Base-by-base conservation (phyloP, 2,113 vertebrate genomes). In the Trochalopteron elliotii region DNA sequence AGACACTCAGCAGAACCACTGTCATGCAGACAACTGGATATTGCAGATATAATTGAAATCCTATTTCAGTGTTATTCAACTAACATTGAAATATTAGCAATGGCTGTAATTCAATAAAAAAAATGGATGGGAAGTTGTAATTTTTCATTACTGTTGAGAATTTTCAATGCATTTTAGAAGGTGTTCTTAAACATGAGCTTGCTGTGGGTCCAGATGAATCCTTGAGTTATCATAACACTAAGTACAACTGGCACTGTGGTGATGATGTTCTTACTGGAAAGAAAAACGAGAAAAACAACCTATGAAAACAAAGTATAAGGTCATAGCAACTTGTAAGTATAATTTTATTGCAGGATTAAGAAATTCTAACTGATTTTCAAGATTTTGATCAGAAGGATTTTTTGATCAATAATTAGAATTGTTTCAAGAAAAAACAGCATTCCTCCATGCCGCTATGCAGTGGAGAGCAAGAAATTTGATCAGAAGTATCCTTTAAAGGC, bases 351-450 rank as follows among this genome's bases (percentile, higher is more conserved):
- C 12, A 75, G 15, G 40, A 7, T 3, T 40, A 17, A 35, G 13
- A 30, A 55, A 8, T 35, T 40, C 14, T 3, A 39, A 45, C 16
- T 21, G n/a, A 21, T 63, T 40, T 55, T 63, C 11, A 55, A 31
- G 24, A 22, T 55, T 87, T 37, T 59, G 21, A 37, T 35, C 5
- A 4, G 10, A 20, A 31, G 22, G 17, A 22, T 12, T 37, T 44
- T n/a, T 40, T 39, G 2, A 44, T 12, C 9, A 37, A 5, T 15
- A 44, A 23, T 33, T 69, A 0, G 0, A 18, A 23, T 33, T 19
- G 12, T 37, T 77, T 69, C 19, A 33, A 33, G 44, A 5, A 53
- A 28, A 59, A 42, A 31, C 18, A 39, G 3, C 31, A 15, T 42
- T 14, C 7, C 13, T 9, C 10, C 13, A 19, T 0, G 2, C 3